Percentiles rank a stretch among this genome's conserved stretches.
Conservation (phyloP, 2,113 vertebrate species). For the Azemiops feae region DNA sequence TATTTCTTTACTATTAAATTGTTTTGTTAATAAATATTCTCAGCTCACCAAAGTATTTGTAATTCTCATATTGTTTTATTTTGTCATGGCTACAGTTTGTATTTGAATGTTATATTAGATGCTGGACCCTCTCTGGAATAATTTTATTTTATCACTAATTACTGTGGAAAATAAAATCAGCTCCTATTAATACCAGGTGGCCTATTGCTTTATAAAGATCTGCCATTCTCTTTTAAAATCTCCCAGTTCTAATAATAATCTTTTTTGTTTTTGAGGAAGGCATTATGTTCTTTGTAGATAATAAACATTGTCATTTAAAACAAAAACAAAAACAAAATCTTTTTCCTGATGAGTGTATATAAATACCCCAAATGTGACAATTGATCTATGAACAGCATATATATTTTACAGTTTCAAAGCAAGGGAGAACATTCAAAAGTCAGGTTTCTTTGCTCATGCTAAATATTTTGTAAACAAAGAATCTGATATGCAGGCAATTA, state of each 20-base stretch:
- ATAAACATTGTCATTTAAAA: background rate
- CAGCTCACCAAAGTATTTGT: constrained; percentile 71
- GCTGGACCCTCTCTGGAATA: constrained; percentile 28
- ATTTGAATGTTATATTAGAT: constrained; percentile 31
- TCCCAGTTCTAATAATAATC: background rate
- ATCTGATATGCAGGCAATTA: constrained; percentile 37
- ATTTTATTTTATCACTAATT: constrained; percentile 43
- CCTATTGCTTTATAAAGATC: constrained; percentile 36
- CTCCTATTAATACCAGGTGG: constrained; percentile 29
- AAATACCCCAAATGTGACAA: constrained; percentile 51
- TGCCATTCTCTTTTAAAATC: constrained; percentile 15
- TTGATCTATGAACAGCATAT: constrained; percentile 44
- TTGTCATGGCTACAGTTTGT: constrained; percentile 43
- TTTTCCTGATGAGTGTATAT: background rate
- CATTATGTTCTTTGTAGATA: background rate
- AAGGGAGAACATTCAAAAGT: constrained; percentile 49
- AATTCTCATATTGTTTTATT: constrained; percentile 64
- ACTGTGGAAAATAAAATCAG: constrained; percentile 25
- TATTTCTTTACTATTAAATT: constrained; percentile 86
- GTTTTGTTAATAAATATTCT: constrained; percentile 83
- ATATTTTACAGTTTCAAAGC: constrained; percentile 32
- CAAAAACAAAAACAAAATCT: background rate
- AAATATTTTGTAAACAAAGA: constrained; percentile 52
- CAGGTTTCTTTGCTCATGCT: constrained; percentile 51
- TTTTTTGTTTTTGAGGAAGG: constrained; percentile 4